Evolutionary conservation across 2,797 vertebrate species (phyloP).

Genomic region (Amblyraja radiata): DNA sequence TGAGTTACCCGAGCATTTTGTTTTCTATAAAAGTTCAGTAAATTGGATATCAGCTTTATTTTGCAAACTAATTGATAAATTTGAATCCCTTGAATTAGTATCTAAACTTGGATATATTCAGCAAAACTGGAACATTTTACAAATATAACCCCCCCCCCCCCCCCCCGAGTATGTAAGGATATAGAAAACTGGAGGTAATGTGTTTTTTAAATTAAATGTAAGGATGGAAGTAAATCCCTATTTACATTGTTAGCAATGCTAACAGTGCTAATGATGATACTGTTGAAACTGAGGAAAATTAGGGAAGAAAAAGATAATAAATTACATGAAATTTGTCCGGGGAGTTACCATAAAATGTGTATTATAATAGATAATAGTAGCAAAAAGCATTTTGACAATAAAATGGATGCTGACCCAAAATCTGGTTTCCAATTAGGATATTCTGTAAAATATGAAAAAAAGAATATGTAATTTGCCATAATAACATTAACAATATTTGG

Average conservation of each 20-base stretch:
- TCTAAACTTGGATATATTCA: neutral
- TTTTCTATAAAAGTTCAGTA: neutral
- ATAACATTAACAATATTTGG: neutral
- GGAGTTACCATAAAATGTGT: neutral
- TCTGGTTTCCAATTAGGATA: neutral
- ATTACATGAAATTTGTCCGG: neutral
- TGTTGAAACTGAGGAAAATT: neutral
- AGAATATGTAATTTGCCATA: neutral
- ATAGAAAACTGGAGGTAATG: no score
- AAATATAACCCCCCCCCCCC: neutral
- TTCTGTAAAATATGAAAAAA: neutral
- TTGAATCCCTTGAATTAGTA: neutral
- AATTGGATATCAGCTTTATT: neutral
- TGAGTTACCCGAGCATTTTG: no score
- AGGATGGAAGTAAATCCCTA: neutral
- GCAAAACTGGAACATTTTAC: neutral
- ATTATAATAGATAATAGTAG: neutral
- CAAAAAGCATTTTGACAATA: constrained; percentile 2
- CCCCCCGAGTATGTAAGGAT: no score
- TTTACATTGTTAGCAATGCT: neutral
- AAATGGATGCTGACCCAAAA: constrained; percentile 18
- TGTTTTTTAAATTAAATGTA: no score
- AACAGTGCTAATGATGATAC: neutral
- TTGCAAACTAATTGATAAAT: neutral
- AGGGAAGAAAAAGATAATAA: neutral